Evolutionary conservation across 2,888 invertebrate genomes (phyloP).

Genomic region (Steinernema carpocapsae): DNA sequence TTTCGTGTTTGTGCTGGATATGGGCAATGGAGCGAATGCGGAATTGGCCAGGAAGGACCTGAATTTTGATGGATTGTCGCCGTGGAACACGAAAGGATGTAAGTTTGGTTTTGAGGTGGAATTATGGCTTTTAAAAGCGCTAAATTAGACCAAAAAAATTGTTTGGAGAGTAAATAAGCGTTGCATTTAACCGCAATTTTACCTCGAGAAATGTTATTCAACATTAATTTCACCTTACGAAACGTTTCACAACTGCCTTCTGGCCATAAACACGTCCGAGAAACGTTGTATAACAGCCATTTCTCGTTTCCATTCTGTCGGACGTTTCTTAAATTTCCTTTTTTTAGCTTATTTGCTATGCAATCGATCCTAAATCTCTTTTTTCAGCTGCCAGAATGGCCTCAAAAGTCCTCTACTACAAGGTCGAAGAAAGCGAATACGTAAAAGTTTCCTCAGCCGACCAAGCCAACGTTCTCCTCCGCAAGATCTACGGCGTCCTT

Average conservation of each 20-base stretch:
- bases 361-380: not conserved
- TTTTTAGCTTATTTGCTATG: too few relatives aligned
- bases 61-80: constrained; percentile 27
- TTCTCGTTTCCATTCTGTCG: too few relatives aligned
- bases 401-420: constrained; percentile 30
- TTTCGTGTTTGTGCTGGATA: constrained; percentile 8
- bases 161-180: too few relatives aligned
- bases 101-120: not conserved
- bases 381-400: constrained; percentile 18
- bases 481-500: constrained; percentile 24
- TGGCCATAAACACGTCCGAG: too few relatives aligned
- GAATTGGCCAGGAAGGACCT: constrained; percentile 22
- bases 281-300: too few relatives aligned
- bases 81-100: constrained; percentile 32
- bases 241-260: too few relatives aligned
- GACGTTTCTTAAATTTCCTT: not conserved
- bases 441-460: constrained; percentile 13
- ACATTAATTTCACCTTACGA: too few relatives aligned
- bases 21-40: constrained; percentile 26
- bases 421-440: constrained; percentile 25
- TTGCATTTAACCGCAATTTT: too few relatives aligned
- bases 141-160: too few relatives aligned
- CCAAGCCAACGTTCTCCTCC: constrained; percentile 26
- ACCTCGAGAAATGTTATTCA: too few relatives aligned
- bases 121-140: too few relatives aligned